These are phyloP conservation scores for Dryococelus australis DNA, from an alignment of 2,888 invertebrate species.

Conservation along the genomic window DNA sequence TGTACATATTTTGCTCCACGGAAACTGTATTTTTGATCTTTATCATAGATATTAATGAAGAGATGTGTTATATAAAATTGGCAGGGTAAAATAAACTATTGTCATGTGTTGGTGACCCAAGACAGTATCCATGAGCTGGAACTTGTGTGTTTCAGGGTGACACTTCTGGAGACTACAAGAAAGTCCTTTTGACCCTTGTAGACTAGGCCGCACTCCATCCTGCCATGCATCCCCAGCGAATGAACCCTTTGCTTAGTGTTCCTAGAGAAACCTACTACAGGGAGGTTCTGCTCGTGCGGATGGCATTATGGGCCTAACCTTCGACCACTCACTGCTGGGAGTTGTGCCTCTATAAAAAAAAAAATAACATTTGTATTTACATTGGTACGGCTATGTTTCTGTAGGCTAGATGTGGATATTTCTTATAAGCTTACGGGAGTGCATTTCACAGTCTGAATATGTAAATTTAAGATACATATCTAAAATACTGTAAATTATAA, in stretches of 20 bases:
- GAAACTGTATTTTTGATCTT: too few species aligned
- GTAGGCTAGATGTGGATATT: background rate
- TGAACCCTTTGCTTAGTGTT: constrained; percentile 61
- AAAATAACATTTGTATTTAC: background rate
- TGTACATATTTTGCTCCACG: too few species aligned
- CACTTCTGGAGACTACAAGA: constrained; percentile 93
- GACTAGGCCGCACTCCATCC: constrained; percentile 26
- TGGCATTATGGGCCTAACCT: constrained; percentile 44
- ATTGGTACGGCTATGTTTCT: constrained; percentile 19
- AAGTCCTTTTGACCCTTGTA: constrained; percentile 84
- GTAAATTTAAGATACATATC: too few species aligned
- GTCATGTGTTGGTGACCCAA: too few species aligned
- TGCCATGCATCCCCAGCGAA: constrained; percentile 33
- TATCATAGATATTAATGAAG: too few species aligned
- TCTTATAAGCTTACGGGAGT: background rate
- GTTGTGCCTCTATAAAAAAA: background rate
- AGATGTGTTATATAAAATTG: too few species aligned
- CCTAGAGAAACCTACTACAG: constrained; percentile 72
- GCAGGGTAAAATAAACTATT: too few species aligned
- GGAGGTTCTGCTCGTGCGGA: constrained; percentile 69
- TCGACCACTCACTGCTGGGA: background rate
- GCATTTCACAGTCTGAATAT: background rate
- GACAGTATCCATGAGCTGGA: background rate
- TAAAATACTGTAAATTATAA: too few species aligned
- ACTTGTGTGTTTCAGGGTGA: constrained; percentile 77